Base-by-base conservation (phyloP, 2,888 invertebrate species). In the Mongoloraphidia duomilia region DNA sequence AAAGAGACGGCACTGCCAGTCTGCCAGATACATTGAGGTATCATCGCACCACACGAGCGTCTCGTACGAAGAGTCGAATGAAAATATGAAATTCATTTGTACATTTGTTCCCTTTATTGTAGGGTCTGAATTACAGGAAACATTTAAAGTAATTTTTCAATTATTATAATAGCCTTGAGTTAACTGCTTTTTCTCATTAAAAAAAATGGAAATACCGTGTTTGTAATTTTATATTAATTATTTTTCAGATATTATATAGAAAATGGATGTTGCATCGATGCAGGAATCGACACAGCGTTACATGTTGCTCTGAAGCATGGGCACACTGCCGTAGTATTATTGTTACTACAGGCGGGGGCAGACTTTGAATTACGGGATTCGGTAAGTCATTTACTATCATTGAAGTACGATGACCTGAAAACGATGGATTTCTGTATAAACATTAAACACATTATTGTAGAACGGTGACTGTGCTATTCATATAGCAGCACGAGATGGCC, bases 381-480 rank as follows among this genome's bases (percentile, higher is more conserved):
- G 50, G 75, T 74, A 63, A 66, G 65, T 58, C 35, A 46, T n/a
- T 17, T 44, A 48, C 33, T 49, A n/a, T 2, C 4, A 9, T 47
- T 17, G 9, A 49, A 14, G 36, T 26, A 11, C 11, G 5, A 14
- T n/a, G 5, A 14, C 8, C 26, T 6, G 26, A 26, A 26, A 26
- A 6, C 3, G 6, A 26, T 5, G 1, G 26, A 6, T 26, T 26
- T 26, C 6, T 26, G 26, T 26, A 26, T 26, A 6, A 3, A 14
- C 40, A 35, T 26, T 11, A 44, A 13, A 26, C 11, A 44, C 34
- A 26, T 42, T n/a, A 26, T 42, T 35, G 50, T 59, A 77, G 75
- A 65, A 72, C 60, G 77, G 77, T 17, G 76, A 80, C 58, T 72
- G 73, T 52, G 72, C 79, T 1, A 72, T 80, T 49, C 79, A 80